Evolutionary conservation across 2,797 vertebrate genomes (phyloP).

Genomic region (Catostomus latipinnis): DNA sequence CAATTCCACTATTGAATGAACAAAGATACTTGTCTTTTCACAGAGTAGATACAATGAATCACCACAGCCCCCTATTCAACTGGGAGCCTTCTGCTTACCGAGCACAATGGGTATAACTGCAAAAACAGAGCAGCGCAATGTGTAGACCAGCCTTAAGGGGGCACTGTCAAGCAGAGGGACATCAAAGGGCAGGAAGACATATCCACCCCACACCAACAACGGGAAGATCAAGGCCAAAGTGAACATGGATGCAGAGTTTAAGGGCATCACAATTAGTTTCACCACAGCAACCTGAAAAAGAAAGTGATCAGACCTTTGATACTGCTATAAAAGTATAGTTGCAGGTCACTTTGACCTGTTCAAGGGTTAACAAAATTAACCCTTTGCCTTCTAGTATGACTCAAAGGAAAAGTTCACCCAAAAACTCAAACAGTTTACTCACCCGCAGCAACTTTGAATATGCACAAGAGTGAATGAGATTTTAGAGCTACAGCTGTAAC

Average conservation of each 20-base stretch:
- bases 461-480: too few relatives aligned
- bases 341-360: background rate
- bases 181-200: slow-evolving; percentile 89
- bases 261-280: slow-evolving; percentile 64
- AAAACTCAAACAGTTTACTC: too few relatives aligned
- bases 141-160: slow-evolving; percentile 87
- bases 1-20: background rate
- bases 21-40: background rate
- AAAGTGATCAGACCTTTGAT: background rate
- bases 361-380: background rate
- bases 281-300: slow-evolving; percentile 56
- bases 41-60: background rate
- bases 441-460: too few relatives aligned
- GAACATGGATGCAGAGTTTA: slow-evolving; percentile 78
- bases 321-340: background rate
- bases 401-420: background rate
- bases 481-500: too few relatives aligned
- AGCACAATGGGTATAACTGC: slow-evolving; percentile 88
- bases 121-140: slow-evolving; percentile 88
- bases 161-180: slow-evolving; percentile 79
- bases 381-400: background rate
- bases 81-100: slow-evolving; percentile 76
- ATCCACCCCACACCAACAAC: slow-evolving; percentile 87
- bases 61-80: background rate
- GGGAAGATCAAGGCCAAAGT: slow-evolving; percentile 84